Evolutionary conservation across 1,140 invertebrate species (phyloP).

Genomic region (Zaprionus tsacasi): DNA sequence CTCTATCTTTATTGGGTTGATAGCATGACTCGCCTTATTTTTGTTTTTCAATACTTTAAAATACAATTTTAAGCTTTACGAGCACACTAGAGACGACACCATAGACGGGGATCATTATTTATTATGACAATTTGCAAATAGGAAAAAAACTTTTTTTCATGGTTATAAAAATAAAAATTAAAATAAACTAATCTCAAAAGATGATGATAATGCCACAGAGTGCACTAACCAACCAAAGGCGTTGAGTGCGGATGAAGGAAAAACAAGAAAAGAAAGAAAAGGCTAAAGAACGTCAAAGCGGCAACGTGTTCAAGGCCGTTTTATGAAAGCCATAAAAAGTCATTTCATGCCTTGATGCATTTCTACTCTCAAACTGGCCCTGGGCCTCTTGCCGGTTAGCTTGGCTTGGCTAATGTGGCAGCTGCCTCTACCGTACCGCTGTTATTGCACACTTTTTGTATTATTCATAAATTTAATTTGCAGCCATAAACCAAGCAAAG

Average conservation of each 20-base stretch:
- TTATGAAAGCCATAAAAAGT: slow-evolving; percentile 82
- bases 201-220: neutral
- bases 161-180: slow-evolving; percentile 7
- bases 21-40: neutral
- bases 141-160: neutral
- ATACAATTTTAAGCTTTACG: neutral
- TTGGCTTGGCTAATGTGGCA: slow-evolving; percentile 49
- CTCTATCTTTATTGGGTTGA: neutral
- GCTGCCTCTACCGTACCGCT: slow-evolving; percentile 10
- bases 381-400: slow-evolving; percentile 23
- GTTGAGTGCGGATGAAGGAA: neutral
- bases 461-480: slow-evolving; percentile 50
- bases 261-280: slow-evolving; percentile 21
- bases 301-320: slow-evolving; percentile 72
- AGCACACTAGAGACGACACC: neutral
- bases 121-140: neutral
- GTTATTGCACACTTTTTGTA: slow-evolving; percentile 23
- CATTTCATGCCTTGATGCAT: slow-evolving; percentile 82
- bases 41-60: neutral
- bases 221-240: neutral
- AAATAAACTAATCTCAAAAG: neutral
- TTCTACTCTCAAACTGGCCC: slow-evolving; percentile 70
- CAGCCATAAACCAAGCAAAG: slow-evolving; percentile 30
- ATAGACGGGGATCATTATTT: neutral
- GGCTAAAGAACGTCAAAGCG: slow-evolving; percentile 52